A percentile compares a stretch with the other conserved stretches of the same genome.
Evolutionary conservation across 2,113 vertebrate species (phyloP).

Genomic region (Ia io): DNA sequence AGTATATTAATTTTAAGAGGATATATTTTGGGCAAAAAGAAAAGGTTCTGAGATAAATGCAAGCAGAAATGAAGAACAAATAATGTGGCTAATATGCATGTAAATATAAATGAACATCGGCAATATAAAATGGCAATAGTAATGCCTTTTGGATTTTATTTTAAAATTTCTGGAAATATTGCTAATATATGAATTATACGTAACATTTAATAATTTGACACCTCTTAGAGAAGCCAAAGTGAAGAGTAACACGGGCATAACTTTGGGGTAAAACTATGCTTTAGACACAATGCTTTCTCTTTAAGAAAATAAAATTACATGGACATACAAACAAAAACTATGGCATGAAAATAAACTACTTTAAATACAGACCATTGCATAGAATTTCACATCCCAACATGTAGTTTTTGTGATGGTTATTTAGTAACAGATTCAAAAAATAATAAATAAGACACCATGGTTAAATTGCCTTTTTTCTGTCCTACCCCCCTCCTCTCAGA

Average conservation of each 20-base stretch:
- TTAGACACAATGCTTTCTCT: not conserved
- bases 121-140: constrained; percentile 3
- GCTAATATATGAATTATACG: not conserved
- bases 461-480: not conserved
- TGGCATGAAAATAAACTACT: not conserved
- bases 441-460: not conserved
- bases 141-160: not conserved
- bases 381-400: constrained; percentile 7
- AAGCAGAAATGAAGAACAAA: not conserved
- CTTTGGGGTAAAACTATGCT: not conserved
- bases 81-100: not conserved
- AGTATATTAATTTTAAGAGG: constrained; percentile 28
- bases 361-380: not conserved
- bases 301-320: not conserved
- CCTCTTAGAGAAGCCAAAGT: not conserved
- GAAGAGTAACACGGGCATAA: not conserved
- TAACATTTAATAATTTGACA: not conserved
- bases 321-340: not conserved
- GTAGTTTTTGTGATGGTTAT: constrained; percentile 30
- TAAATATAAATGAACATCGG: not conserved
- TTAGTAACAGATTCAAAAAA: constrained; percentile 49
- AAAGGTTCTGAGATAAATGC: not conserved
- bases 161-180: not conserved
- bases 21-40: not conserved
- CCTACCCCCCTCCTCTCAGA: not conserved